Base-by-base conservation (phyloP, 53 echinoderm and acorn worm species). In the Astropecten irregularis region DNA sequence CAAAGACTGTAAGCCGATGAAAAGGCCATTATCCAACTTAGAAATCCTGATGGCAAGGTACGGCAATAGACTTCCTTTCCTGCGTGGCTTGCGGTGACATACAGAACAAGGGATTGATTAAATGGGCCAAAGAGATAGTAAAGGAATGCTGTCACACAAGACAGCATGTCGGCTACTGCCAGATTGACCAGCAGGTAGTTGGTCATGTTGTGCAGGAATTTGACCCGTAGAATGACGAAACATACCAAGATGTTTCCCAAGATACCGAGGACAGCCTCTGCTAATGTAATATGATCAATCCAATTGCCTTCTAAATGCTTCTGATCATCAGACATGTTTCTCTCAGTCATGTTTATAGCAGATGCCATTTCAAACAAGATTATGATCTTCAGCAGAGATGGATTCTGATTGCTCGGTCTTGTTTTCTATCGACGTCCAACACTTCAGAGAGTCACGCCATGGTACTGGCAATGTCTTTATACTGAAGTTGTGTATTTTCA, bases 121-220 rank as follows among this genome's bases (percentile, higher is more conserved):
- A 3, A 1, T 0, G 23, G 7, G 26, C 42, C 68, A 25, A 20
- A 2, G 2, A 68, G 44, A 27, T 44, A 44, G 26, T 18, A 22
- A 27, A 68, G 36, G 14, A 68, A 40, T 19, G 27, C 46, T n/a
- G 6, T 1, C 21, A 68, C 10, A 16, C 68, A 68, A 6, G 23
- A 1, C 29, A 68, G 28, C 25, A 23, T 76, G 11, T 76, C 77
- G 29, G 77, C 59, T 20, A 59, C 60, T 29, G 77, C 58, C 42
- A 76, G 36, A 30, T 76, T 58, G 25, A 58, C 77, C 77, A 76
- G 60, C 40, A 76, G 29, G 16, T 40, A 58, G 46, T 76, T 76
- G 8, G 77, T 76, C 29, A 40, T 42, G 40, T 26, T 76, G 58
- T 59, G 77, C 15, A 76, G 46, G 20, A 27, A 44, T 44, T 57